Percentiles rank a stretch among this genome's conserved stretches.
Conservation (phyloP, 2,113 vertebrate species). For the Ascaphus truei region DNA sequence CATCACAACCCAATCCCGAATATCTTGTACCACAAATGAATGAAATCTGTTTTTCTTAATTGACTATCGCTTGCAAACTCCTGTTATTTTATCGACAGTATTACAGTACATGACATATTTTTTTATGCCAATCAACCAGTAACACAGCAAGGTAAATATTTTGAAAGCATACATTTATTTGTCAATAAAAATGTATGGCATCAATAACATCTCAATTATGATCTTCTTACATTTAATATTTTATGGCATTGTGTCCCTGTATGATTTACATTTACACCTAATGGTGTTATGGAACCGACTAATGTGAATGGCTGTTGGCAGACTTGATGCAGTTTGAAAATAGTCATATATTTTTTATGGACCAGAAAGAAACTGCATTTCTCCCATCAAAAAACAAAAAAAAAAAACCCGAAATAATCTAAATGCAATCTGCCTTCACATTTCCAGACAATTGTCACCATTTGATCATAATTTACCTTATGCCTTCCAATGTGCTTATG, state of each 20-base stretch:
- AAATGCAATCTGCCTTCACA: constrained; percentile 63
- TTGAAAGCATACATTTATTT: constrained; percentile 66
- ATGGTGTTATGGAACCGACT: constrained; percentile 68
- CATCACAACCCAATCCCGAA: too few relatives aligned
- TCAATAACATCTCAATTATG: constrained; percentile 58
- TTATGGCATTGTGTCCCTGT: constrained; percentile 59
- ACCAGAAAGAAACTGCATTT: constrained; percentile 63
- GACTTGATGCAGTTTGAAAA: constrained; percentile 75
- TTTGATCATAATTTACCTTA: constrained; percentile 59
- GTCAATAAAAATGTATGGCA: constrained; percentile 62
- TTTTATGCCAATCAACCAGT: constrained; percentile 50
- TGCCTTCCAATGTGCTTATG: constrained; percentile 46
- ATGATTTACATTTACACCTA: constrained; percentile 28
- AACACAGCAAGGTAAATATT: constrained; percentile 54
- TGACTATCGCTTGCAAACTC: too few relatives aligned
- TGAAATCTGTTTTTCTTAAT: too few relatives aligned
- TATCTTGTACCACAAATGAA: too few relatives aligned
- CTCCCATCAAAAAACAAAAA: constrained; percentile 46
- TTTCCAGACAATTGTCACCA: constrained; percentile 51
- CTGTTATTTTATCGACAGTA: too few relatives aligned
- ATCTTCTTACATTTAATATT: constrained; percentile 81
- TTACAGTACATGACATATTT: too few relatives aligned
- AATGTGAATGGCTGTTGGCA: constrained; percentile 76
- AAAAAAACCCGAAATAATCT: constrained; percentile 61
- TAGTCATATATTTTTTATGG: constrained; percentile 73